phyloP scores from a whole-genome alignment of 2,113 vertebrate genomes.

The Astur gentilis region DNA sequence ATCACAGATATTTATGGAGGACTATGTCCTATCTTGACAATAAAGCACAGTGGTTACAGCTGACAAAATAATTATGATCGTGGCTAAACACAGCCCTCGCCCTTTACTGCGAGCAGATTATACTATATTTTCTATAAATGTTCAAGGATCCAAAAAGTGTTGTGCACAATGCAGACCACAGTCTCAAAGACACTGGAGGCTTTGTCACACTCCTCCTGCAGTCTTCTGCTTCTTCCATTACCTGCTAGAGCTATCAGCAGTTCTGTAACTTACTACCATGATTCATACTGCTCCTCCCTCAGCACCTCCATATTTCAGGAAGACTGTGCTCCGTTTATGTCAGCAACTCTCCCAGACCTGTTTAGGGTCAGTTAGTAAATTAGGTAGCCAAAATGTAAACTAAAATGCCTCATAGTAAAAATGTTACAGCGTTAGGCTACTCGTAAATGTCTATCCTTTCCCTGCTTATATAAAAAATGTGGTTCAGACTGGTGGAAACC shows the following conservation, averaged over 20 bases:
- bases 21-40: background rate
- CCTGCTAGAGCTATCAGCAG: background rate
- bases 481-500: background rate
- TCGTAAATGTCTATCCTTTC: background rate
- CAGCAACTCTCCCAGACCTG: background rate
- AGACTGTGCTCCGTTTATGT: background rate
- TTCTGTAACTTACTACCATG: background rate
- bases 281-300: background rate
- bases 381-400: background rate
- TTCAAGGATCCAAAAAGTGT: background rate
- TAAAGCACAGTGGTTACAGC: background rate
- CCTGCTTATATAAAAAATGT: background rate
- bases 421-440: background rate
- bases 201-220: background rate
- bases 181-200: background rate
- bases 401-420: background rate
- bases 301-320: background rate
- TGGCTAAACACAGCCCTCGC: rapidly evolving
- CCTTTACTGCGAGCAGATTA: background rate
- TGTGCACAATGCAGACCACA: too few species aligned
- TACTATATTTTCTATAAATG: background rate
- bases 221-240: background rate
- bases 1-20: background rate
- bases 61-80: background rate
- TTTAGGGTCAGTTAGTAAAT: background rate